Conservation (phyloP, 2,113 vertebrate genomes). For the Felis chaus region DNA sequence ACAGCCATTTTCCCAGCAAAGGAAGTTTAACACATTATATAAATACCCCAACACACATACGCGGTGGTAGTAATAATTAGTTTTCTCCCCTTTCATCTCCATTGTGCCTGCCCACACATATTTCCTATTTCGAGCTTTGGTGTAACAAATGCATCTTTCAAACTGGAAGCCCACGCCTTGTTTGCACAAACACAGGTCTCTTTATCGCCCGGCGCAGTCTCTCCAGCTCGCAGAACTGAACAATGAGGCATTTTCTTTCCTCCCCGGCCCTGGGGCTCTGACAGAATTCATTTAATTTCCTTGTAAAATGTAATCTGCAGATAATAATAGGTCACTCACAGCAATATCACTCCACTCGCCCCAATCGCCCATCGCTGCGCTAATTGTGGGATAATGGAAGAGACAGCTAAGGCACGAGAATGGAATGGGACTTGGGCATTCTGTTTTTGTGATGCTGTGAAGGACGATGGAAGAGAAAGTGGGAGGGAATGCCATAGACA, state of each 20-base stretch:
- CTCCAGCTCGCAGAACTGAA: constrained; percentile 38
- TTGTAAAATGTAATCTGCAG: constrained; percentile 71
- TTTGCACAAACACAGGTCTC: constrained; percentile 64
- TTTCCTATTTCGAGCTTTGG: constrained; percentile 57
- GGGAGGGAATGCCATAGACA: background rate
- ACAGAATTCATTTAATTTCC: constrained; percentile 77
- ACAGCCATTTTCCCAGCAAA: constrained; percentile 40
- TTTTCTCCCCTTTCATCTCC: constrained; percentile 70
- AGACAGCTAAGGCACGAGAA: constrained; percentile 15
- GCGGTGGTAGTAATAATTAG: constrained; percentile 53
- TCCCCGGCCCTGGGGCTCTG: constrained; percentile 38
- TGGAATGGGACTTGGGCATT: constrained; percentile 67
- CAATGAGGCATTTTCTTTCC: constrained; percentile 65
- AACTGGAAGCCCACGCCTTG: constrained; percentile 50
- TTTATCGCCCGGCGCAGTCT: constrained; percentile 53
- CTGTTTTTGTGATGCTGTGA: constrained; percentile 62
- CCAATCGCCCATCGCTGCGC: constrained; percentile 75
- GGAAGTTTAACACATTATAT: constrained; percentile 56
- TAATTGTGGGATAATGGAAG: constrained; percentile 77
- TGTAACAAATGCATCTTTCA: constrained; percentile 64
- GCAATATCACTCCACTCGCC: constrained; percentile 73
- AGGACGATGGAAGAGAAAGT: background rate
- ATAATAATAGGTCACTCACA: constrained; percentile 83
- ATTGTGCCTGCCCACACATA: constrained; percentile 60
- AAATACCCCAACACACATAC: constrained; percentile 31